Evolutionary conservation across 2,113 vertebrate species (phyloP), one percentile per base, ranked within the genome.

Genomic region (Corythaeola cristata): DNA sequence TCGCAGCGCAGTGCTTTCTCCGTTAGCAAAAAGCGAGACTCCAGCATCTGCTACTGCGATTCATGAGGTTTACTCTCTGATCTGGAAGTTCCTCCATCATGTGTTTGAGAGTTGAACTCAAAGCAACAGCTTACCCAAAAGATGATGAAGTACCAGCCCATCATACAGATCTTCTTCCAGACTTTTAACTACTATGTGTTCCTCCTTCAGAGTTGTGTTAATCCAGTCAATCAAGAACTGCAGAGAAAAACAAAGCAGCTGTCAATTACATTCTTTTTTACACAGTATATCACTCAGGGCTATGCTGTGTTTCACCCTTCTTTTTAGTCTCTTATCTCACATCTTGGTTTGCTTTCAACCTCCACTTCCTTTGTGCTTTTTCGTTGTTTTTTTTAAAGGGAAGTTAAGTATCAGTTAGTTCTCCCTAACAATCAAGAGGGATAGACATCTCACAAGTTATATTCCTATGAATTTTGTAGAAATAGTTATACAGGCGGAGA

Each of bases 91-190:
- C 19, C 47, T 67, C 37, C 9, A 2, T 0, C 16, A 45, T 13
- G 32, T 13, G 15, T 37, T 64, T 52, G 24, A 4, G 5, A 89
- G 64, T 49, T 64, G 39, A 79, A 60, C 35, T 62, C 88, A 56
- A 71, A 83, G 39, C 56, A 28, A 47, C 15, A 37, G 9, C 98
- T 99, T 97, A 99, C 99, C 98, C 90, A 99, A 96, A 50, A 99
- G 98, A 96, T 99, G 99, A 96, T 99, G 99, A 92, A 99, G 98
- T 28, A 99, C 98, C 71, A 99, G 98, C 30, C 99, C 99, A 22
- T 99, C 99, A 5, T 96, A 99, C 32, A 99, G 84, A 96, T 99
- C 99, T 84, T 99, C 99, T 88, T 99, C 99, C 97, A 99, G 93
- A 90, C 96, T 98, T 94, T 98, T 98, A 66, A 99, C 99, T 52